Conservation (phyloP, 2,888 invertebrate species). For the Tethea ocularis region DNA sequence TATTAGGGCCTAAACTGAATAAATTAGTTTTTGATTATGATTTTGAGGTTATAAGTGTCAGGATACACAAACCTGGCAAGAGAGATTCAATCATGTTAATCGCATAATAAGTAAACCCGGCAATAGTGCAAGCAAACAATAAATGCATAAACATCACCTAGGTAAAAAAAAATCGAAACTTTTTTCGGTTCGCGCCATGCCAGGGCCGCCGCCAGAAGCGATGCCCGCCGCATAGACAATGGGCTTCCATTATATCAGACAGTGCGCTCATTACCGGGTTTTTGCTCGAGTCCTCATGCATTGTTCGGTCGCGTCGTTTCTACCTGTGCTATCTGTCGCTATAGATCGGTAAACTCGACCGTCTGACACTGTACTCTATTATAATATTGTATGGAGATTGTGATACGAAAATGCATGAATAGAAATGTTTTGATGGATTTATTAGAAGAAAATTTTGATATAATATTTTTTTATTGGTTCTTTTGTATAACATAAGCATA, state of each 20-base stretch:
- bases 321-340: conserved; percentile 67
- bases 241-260: conserved; percentile 69
- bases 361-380: conserved; percentile 6
- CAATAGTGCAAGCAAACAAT: neutral
- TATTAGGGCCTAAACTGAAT: too few relatives aligned
- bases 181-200: conserved; percentile 27
- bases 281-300: conserved; percentile 58
- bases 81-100: too few relatives aligned
- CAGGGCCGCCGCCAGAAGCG: conserved; percentile 41
- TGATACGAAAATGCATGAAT: conserved; percentile 5
- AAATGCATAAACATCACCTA: conserved; percentile 10
- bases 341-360: conserved; percentile 53
- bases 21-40: too few relatives aligned
- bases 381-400: neutral
- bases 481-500: too few relatives aligned
- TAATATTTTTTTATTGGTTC: too few relatives aligned
- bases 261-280: conserved; percentile 79
- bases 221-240: conserved; percentile 71
- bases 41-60: too few relatives aligned
- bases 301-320: conserved; percentile 69
- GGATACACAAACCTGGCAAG: too few relatives aligned
- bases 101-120: too few relatives aligned
- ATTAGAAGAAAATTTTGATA: too few relatives aligned
- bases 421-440: too few relatives aligned
- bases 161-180: conserved; percentile 31